A percentile compares a stretch with the other conserved stretches of the same genome.
These are phyloP conservation scores for Miichthys miiuy DNA, from an alignment of 2,797 vertebrate species.

Conservation along the genomic window DNA sequence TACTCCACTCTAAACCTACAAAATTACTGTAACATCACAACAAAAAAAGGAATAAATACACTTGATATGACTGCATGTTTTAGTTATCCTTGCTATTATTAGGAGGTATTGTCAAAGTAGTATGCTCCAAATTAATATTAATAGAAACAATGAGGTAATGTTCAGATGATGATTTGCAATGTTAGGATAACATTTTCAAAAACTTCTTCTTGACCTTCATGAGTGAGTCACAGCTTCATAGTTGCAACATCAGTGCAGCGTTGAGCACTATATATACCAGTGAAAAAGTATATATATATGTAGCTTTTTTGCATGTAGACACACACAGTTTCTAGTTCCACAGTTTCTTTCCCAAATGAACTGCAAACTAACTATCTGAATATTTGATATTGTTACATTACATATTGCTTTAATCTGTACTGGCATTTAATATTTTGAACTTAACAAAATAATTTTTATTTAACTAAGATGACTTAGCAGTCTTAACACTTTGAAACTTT, in stretches of 20 bases:
- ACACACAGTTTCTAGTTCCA: no score
- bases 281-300: background rate
- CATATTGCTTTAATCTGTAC: background rate
- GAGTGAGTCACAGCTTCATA: no score
- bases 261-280: no score
- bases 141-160: no score
- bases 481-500: background rate
- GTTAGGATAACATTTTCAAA: no score
- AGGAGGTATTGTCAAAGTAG: background rate
- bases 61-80: background rate
- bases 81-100: background rate
- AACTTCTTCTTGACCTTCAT: no score
- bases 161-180: no score
- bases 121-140: no score
- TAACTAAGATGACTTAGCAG: background rate
- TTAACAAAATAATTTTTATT: background rate
- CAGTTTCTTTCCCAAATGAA: background rate
- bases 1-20: background rate
- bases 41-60: background rate
- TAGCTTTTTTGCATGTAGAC: background rate
- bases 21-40: background rate
- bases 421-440: background rate
- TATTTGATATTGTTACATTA: background rate
- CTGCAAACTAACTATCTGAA: background rate
- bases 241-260: no score